A percentile compares a stretch with the other conserved stretches of the same genome.
Conservation (phyloP, 1,140 invertebrate genomes). For the Drosophila gunungcola region DNA sequence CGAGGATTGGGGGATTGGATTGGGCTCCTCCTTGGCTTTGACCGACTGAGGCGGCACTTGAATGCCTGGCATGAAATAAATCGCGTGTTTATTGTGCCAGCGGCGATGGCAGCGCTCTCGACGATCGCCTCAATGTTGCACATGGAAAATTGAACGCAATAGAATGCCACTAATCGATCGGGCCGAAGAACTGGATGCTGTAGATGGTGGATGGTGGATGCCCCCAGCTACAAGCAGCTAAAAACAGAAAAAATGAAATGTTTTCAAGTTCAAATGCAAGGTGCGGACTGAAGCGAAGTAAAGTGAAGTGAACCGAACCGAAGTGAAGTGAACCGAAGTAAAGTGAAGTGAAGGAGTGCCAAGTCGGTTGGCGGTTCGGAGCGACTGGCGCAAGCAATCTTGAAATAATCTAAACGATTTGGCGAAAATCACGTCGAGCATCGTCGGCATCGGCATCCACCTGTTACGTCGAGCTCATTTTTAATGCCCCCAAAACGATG, state of each 20-base stretch:
- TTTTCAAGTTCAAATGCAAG: conserved; percentile 83
- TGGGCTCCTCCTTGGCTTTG: conserved; percentile 67
- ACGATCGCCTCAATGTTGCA: conserved; percentile 75
- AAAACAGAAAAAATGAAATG: conserved; percentile 70
- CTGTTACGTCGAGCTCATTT: conserved; percentile 81
- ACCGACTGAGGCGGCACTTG: conserved; percentile 79
- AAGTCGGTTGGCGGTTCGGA: conserved; percentile 14
- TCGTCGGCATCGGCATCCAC: conserved; percentile 71
- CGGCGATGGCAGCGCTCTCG: conserved; percentile 55
- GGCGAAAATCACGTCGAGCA: conserved; percentile 80
- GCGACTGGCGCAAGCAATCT: conserved; percentile 79
- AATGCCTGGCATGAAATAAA: conserved; percentile 82
- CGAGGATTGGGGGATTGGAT: conserved; percentile 30
- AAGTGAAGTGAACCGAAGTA: conserved; percentile 17
- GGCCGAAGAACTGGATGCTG: conserved; percentile 37
- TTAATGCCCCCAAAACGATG: conserved; percentile 71
- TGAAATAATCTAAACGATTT: conserved; percentile 83
- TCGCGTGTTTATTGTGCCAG: conserved; percentile 83
- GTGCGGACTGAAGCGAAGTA: conserved; percentile 46
- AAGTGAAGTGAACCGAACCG: neutral
- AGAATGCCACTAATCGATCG: conserved; percentile 83
- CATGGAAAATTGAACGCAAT: conserved; percentile 83
- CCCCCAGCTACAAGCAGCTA: conserved; percentile 57
- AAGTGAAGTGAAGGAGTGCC: conserved; percentile 39
- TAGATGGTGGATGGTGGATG: conserved; percentile 25